Evolutionary conservation across 2,888 invertebrate species (phyloP).

Genomic region (Diadegma fenestrale): DNA sequence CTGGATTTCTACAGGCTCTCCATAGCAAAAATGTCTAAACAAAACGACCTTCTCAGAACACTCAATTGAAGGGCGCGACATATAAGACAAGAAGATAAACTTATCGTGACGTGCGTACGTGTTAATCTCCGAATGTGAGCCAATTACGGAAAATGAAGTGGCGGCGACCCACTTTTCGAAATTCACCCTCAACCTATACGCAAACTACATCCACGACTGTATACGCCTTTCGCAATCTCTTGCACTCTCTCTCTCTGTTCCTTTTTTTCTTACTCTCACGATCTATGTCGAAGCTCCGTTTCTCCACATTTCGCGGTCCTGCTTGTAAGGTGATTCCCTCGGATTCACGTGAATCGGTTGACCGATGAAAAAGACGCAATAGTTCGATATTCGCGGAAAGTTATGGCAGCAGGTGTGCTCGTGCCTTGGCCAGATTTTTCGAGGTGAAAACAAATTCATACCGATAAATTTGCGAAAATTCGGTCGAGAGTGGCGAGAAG

Average conservation of each 20-base stretch:
- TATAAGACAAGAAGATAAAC: slow-evolving; percentile 26
- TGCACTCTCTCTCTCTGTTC: slow-evolving; percentile 26
- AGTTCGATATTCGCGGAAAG: neutral
- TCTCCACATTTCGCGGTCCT: slow-evolving; percentile 60
- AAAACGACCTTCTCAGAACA: neutral
- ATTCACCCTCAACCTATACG: slow-evolving; percentile 73
- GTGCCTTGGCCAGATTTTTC: neutral
- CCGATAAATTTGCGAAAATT: neutral
- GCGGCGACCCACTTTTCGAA: slow-evolving; percentile 75
- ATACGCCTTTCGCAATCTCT: slow-evolving; percentile 39
- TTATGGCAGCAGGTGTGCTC: neutral
- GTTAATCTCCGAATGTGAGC: slow-evolving; percentile 54
- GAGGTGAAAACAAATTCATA: neutral
- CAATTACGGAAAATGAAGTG: slow-evolving; percentile 69
- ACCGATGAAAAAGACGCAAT: neutral
- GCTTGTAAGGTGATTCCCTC: slow-evolving; percentile 65
- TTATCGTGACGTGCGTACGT: slow-evolving; percentile 20
- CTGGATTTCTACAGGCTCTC: neutral
- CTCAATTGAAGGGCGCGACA: slow-evolving; percentile 78
- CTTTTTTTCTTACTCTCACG: slow-evolving; percentile 14
- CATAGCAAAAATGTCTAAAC: neutral
- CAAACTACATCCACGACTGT: slow-evolving; percentile 63
- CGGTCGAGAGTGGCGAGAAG: neutral
- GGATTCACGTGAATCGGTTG: neutral
- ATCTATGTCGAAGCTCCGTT: slow-evolving; percentile 33